Percentiles rank a stretch among this genome's conserved stretches.
Evolutionary conservation across 2,797 vertebrate species (phyloP).

Genomic region (Gallinago solitaria): DNA sequence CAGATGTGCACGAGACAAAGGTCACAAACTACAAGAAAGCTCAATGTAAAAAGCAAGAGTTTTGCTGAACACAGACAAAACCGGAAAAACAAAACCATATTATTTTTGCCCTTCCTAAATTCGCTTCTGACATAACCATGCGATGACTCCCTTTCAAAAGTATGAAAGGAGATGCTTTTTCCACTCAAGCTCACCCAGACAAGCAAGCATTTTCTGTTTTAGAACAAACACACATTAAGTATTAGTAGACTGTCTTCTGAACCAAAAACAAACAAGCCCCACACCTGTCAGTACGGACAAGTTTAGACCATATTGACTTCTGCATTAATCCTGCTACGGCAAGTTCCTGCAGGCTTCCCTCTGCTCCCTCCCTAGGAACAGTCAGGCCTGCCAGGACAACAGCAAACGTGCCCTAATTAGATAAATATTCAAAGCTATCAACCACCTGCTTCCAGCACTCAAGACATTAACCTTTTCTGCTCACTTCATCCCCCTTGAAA

Average conservation of each 20-base stretch:
- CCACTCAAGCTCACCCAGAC: not conserved
- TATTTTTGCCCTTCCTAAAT: not conserved
- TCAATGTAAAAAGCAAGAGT: not conserved
- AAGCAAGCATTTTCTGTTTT: not conserved
- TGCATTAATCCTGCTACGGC: slow-evolving; percentile 60
- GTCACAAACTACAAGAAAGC: not conserved
- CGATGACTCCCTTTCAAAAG: not conserved
- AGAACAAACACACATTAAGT: slow-evolving; percentile 48
- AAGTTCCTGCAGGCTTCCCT: slow-evolving; percentile 66
- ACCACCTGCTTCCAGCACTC: slow-evolving; percentile 68
- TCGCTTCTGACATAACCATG: accelerated
- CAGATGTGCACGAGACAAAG: not conserved
- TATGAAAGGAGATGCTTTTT: slow-evolving; percentile 1
- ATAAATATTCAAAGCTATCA: slow-evolving; percentile 57
- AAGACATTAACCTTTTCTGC: slow-evolving; percentile 60
- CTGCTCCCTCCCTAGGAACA: slow-evolving; percentile 14
- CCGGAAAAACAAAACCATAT: not conserved
- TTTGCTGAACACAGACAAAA: not conserved
- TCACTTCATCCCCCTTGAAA: slow-evolving; percentile 49
- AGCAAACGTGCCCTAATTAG: slow-evolving; percentile 64
- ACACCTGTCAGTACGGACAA: slow-evolving; percentile 25
- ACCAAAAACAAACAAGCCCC: slow-evolving; percentile 55
- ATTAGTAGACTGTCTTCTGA: slow-evolving; percentile 46
- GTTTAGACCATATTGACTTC: slow-evolving; percentile 46
- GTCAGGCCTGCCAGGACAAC: slow-evolving; percentile 54